Evolutionary conservation across 2,888 invertebrate genomes (phyloP), one percentile per base, ranked within the genome.

Genomic region (Eristalis pertinax): DNA sequence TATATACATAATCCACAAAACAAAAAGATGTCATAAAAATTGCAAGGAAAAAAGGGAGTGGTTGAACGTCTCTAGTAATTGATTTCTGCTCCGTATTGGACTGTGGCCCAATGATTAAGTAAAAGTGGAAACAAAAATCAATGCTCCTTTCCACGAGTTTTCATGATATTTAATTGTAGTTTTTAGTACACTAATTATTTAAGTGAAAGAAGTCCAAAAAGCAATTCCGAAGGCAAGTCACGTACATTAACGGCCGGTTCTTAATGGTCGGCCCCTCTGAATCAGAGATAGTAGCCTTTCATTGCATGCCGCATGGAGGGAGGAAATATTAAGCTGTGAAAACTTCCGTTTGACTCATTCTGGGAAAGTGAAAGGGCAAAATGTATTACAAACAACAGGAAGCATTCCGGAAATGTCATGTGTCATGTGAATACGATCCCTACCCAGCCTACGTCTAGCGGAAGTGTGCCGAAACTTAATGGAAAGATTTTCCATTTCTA

Each of bases 171-270:
- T 32, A 32, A 32, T 32, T 8, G 5, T 7, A 32, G 5, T 32
- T 32, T 5, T 32, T 24, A 13, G 3, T 1, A 4, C 38, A 13
- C 38, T 56, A 63, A 50, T 69, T 62, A 77, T 63, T 63, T 63
- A 72, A 78, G 70, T 78, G 70, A 78, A 70, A 72, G 56, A 43
- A 68, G 32, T 32, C 68, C 60, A 24, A 78, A 70, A 26, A 1
- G 4, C 24, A 26, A 29, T 24, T 78, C 70, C 62, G 26, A 26
- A 64, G 26, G 56, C 77, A 77, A 77, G 69, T 77, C 77, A 77
- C 77, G 77, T 77, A 32, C 50, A 24, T 15, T 77, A 69, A 77
- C 69, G 70, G 38, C n/a, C 56, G 24, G 69, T 64, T 58, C n/a
- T n/a, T n/a, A 62, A 63, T 64, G 29, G n/a, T n/a, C n/a, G n/a